Conservation (phyloP, 1,140 invertebrate species). For the Cataglyphis hispanica region DNA sequence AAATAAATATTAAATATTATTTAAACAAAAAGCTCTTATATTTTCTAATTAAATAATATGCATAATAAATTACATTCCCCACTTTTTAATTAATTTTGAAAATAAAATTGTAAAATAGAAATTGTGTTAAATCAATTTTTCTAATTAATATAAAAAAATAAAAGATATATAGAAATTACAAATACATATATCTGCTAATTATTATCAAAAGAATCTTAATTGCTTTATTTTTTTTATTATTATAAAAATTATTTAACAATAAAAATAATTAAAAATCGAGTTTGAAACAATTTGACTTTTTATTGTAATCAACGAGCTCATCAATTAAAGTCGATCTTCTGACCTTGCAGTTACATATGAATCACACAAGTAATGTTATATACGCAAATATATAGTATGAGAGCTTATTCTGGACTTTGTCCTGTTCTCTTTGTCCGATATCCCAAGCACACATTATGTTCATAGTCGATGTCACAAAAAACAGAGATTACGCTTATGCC, state of each 20-base stretch:
- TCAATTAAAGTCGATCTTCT: constrained; percentile 36
- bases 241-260: background rate
- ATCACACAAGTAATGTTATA: background rate
- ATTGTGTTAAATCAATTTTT: background rate
- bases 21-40: background rate
- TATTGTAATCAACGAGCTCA: background rate
- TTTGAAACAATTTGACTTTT: background rate
- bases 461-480: constrained; percentile 22
- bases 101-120: background rate
- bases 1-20: background rate
- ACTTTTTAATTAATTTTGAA: background rate
- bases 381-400: background rate
- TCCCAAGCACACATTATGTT: background rate
- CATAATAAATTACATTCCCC: background rate
- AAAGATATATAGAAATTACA: background rate
- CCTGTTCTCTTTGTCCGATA: constrained; percentile 47
- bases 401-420: constrained; percentile 50
- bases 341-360: background rate
- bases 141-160: constrained; percentile 3
- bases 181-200: background rate
- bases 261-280: background rate
- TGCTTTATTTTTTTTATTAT: background rate
- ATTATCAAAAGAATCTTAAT: background rate
- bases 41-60: background rate
- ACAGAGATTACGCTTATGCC: background rate